phyloP scores from a whole-genome alignment of 1,140 invertebrate genomes.

The Bombyx mandarina region DNA sequence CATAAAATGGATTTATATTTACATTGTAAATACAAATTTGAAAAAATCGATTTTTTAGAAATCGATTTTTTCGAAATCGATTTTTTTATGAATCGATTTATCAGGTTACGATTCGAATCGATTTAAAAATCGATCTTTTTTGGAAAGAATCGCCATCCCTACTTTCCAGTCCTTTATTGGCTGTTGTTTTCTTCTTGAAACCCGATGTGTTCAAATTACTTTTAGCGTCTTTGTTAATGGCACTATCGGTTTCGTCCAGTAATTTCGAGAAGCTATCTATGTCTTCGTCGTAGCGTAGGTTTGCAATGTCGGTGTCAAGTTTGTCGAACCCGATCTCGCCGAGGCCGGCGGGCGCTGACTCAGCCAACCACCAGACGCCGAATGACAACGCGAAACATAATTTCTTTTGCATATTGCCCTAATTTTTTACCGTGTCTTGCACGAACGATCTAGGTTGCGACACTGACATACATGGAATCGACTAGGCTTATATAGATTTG shows the following conservation, averaged over 20 bases:
- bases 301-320: slow-evolving; percentile 36
- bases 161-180: slow-evolving; percentile 65
- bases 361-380: slow-evolving; percentile 35
- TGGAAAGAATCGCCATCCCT: too few relatives aligned
- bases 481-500: slow-evolving; percentile 55
- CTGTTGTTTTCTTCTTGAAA: slow-evolving; percentile 42
- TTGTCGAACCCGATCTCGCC: slow-evolving; percentile 33
- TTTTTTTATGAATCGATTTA: too few relatives aligned
- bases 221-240: slow-evolving; percentile 14
- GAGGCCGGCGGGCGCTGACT: slow-evolving; percentile 29
- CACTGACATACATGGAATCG: slow-evolving; percentile 62
- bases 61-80: too few relatives aligned
- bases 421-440: slow-evolving; percentile 43
- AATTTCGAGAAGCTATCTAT: slow-evolving; percentile 47
- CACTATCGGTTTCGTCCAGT: slow-evolving; percentile 22
- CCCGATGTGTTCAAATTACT: slow-evolving; percentile 24
- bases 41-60: too few relatives aligned
- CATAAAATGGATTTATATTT: too few relatives aligned
- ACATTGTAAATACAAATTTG: too few relatives aligned
- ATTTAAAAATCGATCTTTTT: too few relatives aligned
- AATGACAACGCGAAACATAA: slow-evolving; percentile 37
- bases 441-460: slow-evolving; percentile 60
- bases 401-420: slow-evolving; percentile 42
- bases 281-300: slow-evolving; percentile 44
- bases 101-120: too few relatives aligned